These are phyloP conservation scores for Alligator sinensis DNA, from an alignment of 2,113 vertebrate species.

Conservation along the genomic window DNA sequence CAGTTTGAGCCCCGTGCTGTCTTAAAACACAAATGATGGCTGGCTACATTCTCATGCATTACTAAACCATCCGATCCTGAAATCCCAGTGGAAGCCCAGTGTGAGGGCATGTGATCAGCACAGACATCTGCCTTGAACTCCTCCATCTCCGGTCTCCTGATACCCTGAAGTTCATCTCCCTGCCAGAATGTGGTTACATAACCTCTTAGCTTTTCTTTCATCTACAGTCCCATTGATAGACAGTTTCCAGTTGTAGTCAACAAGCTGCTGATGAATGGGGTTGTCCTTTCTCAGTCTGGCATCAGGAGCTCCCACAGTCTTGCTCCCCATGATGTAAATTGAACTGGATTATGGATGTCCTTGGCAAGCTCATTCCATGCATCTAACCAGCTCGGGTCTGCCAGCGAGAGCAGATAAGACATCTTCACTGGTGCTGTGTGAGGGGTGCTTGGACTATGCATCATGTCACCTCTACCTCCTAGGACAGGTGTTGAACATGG, in stretches of 20 bases:
- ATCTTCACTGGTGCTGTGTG: background rate
- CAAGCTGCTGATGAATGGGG: background rate
- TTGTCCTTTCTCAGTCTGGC: background rate
- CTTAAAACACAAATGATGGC: background rate
- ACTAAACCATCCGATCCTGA: slow-evolving; percentile 71
- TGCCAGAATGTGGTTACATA: slow-evolving; percentile 61
- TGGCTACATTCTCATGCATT: slow-evolving; percentile 57
- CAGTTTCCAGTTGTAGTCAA: slow-evolving; percentile 33
- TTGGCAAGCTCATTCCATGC: background rate
- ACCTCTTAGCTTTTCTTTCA: slow-evolving; percentile 55
- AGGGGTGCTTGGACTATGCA: background rate
- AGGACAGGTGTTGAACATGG: background rate
- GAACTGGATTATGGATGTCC: background rate
- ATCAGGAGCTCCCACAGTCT: background rate
- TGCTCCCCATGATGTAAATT: accelerated
- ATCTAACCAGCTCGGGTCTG: background rate
- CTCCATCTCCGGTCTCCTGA: slow-evolving; percentile 72
- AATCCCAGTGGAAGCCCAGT: slow-evolving; percentile 56
- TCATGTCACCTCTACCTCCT: background rate
- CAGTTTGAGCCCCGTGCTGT: accelerated
- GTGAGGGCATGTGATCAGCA: slow-evolving; percentile 30
- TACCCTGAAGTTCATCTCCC: slow-evolving; percentile 3
- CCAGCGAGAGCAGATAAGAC: accelerated
- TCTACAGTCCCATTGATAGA: slow-evolving; percentile 17
- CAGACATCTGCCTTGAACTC: slow-evolving; percentile 73